Conservation (phyloP, 2,113 vertebrate genomes). For the Romanogobio albipinnatus region DNA sequence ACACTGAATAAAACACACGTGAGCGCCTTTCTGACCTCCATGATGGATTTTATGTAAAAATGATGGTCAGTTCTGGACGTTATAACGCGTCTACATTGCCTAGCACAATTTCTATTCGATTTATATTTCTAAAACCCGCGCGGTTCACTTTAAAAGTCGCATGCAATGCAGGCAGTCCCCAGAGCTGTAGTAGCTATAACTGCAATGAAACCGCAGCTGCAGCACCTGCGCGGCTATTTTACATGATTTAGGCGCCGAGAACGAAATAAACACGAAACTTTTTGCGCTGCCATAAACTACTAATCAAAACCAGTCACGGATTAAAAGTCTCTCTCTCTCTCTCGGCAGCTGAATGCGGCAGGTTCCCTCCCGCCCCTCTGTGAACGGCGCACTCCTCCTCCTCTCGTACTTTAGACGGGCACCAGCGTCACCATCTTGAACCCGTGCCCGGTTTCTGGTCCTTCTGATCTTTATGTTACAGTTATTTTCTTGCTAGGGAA, state of each 20-base stretch:
- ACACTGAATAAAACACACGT: slow-evolving; percentile 42
- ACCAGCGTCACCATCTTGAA: slow-evolving; percentile 51
- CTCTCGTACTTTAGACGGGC: slow-evolving; percentile 39
- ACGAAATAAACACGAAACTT: background rate
- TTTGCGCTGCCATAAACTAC: background rate
- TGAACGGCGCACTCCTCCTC: slow-evolving; percentile 10
- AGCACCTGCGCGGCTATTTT: slow-evolving; percentile 12
- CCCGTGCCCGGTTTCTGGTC: slow-evolving; percentile 49
- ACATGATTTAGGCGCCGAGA: background rate
- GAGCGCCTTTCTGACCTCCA: slow-evolving; percentile 46
- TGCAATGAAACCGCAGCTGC: slow-evolving; percentile 4
- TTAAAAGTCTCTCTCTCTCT: background rate
- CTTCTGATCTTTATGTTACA: slow-evolving; percentile 33
- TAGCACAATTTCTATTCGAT: background rate
- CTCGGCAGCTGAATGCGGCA: slow-evolving; percentile 38
- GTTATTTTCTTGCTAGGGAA: slow-evolving; percentile 29
- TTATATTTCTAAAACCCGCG: background rate
- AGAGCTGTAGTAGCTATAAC: background rate
- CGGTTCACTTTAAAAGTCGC: background rate
- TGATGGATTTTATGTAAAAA: slow-evolving; percentile 1
- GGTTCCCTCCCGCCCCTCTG: slow-evolving; percentile 16
- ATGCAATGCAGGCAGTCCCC: background rate
- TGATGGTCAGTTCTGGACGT: background rate
- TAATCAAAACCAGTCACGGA: slow-evolving; percentile 34
- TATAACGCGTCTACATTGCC: slow-evolving; percentile 19